Base-by-base conservation (phyloP, 2,797 vertebrate genomes). In the Sebastolobus alascanus region DNA sequence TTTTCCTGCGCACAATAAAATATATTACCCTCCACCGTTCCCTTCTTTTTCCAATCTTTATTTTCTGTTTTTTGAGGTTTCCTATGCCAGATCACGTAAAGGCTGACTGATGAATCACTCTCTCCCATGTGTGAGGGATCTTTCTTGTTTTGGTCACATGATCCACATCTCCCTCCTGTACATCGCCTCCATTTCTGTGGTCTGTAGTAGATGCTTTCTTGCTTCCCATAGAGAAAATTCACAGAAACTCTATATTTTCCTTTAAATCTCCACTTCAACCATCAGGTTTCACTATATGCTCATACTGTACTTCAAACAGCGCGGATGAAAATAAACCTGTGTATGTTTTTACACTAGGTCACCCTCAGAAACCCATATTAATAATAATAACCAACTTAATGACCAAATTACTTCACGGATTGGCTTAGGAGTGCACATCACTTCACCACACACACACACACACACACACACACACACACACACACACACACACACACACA, bases 321-420 rank as follows among this genome's bases (percentile, higher is more conserved):
- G 5, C 4, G 22, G 56, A 75, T 63, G 29, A 80, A 80, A 76
- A 68, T 29, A 83, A 46, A 37, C 16, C 50, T 0, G 0, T 52
- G 35, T 25, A 46, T 75, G 74, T 84, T 84, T 80, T 84, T 81
- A 68, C 54, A 68, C 52, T 43, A 35, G 65, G 43, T 81, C 54
- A 38, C 63, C 64, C 67, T 38, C 14, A 35, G 31, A 82, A 81
- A 77, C 10, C 37, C 50, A 3, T 46, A 75, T 70, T 54, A 83
- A 75, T 65, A 58, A 38, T 38, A 10, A 38, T 38, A 38, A 79
- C 77, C 58, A 63, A 64, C 8, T 25, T 89, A 84, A 85, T 85
- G 74, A 76, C 63, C 82, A 77, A 70, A 86, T 76, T 18, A 84
- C 79, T 87, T 83, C 60, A 87, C 4, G 77, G 66, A 72, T 74